These are phyloP conservation scores for Mirza zaza DNA, from an alignment of 2,113 vertebrate species.

Conservation along the genomic window DNA sequence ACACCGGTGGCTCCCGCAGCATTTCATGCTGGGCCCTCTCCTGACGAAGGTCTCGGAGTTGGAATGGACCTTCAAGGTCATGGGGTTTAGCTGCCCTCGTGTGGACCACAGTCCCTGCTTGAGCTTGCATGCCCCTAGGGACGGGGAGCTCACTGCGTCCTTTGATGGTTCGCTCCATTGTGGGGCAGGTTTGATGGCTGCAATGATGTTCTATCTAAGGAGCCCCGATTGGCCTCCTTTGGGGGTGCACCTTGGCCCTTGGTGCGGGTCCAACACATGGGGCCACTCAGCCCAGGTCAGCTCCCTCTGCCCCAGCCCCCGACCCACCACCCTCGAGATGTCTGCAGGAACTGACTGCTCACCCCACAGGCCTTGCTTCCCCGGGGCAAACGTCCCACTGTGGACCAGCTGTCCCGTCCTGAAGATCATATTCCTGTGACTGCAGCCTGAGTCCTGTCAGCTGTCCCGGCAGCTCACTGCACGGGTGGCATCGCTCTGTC, in stretches of 20 bases:
- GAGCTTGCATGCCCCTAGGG: background rate
- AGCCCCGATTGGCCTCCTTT: background rate
- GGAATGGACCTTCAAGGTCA: background rate
- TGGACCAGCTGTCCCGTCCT: background rate
- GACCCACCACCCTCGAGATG: background rate
- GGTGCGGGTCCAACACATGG: background rate
- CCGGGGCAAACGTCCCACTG: background rate
- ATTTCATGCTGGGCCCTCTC: background rate
- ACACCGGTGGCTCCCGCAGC: background rate
- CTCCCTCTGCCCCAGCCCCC: background rate
- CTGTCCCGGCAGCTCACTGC: background rate
- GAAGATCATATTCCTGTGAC: background rate
- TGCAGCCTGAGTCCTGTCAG: background rate
- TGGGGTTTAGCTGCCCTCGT: background rate
- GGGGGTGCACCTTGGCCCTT: background rate
- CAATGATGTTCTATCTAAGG: background rate
- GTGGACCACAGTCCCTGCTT: background rate
- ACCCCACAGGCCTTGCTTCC: background rate
- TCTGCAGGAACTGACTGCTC: no score
- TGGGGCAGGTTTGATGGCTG: background rate
- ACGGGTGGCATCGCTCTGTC: background rate
- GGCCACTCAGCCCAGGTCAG: background rate
- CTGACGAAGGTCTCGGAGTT: background rate
- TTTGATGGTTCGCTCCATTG: background rate
- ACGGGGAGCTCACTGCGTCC: background rate